phyloP scores from a whole-genome alignment of 1,140 invertebrate species.

The Nephila pilipes region DNA sequence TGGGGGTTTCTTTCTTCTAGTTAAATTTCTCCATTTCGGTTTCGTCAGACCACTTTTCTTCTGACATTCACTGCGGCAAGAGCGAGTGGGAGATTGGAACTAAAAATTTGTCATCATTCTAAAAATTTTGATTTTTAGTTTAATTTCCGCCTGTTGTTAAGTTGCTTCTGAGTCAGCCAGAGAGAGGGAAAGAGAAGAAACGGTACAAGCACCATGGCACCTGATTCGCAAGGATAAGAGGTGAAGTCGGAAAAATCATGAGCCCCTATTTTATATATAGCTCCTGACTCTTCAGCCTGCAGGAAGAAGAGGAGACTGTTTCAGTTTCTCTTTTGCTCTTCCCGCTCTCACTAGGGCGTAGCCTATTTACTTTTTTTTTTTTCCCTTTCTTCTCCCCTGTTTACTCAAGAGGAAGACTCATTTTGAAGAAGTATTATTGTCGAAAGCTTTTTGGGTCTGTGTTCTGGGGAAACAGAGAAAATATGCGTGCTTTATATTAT shows the following conservation, averaged over 20 bases:
- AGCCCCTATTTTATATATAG: neutral
- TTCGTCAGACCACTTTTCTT: neutral
- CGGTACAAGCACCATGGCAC: too few species aligned
- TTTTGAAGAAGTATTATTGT: neutral
- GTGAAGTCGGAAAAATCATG: neutral
- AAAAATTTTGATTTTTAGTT: neutral
- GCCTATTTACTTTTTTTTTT: too few species aligned
- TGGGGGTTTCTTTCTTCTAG: too few species aligned
- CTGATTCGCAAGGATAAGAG: neutral
- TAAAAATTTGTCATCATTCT: slow-evolving; percentile 10
- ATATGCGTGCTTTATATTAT: neutral
- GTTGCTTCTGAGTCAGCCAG: neutral
- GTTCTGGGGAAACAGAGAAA: neutral
- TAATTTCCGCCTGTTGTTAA: neutral
- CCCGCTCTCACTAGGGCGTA: too few species aligned
- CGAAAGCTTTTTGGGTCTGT: neutral
- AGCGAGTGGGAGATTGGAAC: neutral
- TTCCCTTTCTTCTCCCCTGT: neutral
- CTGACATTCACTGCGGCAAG: neutral
- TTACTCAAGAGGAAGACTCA: neutral
- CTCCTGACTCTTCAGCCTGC: neutral
- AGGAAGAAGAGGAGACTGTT: neutral
- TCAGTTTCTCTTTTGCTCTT: neutral
- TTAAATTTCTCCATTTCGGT: neutral
- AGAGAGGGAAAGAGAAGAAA: neutral